Evolutionary conservation across 2,797 vertebrate genomes (phyloP).

Genomic region (Tiaroga cobitis): DNA sequence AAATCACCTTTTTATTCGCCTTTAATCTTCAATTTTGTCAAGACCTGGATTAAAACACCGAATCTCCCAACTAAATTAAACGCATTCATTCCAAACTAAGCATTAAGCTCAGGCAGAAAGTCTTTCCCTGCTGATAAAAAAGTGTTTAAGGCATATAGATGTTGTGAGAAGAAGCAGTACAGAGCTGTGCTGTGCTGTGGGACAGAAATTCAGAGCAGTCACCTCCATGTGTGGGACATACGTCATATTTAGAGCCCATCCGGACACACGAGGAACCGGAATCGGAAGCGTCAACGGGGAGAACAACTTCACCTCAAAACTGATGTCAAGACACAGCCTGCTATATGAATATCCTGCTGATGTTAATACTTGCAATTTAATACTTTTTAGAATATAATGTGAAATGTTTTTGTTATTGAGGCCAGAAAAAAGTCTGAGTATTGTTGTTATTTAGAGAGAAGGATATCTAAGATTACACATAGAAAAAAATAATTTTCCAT

Average conservation of each 20-base stretch:
- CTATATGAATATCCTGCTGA: neutral
- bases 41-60: conserved; percentile 23
- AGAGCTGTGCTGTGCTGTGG: neutral
- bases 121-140: neutral
- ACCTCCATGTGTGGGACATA: neutral
- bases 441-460: too few species aligned
- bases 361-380: neutral
- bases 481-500: neutral
- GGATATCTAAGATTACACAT: neutral
- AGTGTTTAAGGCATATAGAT: neutral
- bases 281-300: neutral
- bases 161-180: neutral
- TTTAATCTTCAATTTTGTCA: neutral
- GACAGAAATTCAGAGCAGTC: neutral
- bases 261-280: neutral
- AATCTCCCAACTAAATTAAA: conserved; percentile 41
- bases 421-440: too few species aligned
- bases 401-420: neutral
- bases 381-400: neutral
- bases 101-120: conserved; percentile 1
- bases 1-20: neutral
- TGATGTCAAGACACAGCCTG: neutral
- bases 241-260: neutral
- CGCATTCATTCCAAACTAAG: conserved; percentile 9
- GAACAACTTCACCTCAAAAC: neutral